Percentiles rank a stretch among this genome's conserved stretches.
These are phyloP conservation scores for Drosophila parvula DNA, from an alignment of 1,140 invertebrate species.

Conservation along the genomic window DNA sequence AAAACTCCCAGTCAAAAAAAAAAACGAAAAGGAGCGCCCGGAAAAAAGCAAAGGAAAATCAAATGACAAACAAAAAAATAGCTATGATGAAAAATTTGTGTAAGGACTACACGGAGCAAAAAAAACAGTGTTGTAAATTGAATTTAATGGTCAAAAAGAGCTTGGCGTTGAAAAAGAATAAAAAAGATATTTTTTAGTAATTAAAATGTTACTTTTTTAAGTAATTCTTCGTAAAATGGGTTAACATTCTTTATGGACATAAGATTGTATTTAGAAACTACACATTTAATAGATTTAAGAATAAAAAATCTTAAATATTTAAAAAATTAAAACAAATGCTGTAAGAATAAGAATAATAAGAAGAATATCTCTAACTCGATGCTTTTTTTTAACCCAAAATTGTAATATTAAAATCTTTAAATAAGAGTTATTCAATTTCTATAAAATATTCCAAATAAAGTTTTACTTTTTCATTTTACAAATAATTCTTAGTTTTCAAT, in stretches of 20 bases:
- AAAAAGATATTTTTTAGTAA: not conserved
- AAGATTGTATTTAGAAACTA: not conserved
- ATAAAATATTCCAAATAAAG: too few species aligned
- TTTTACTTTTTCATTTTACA: too few species aligned
- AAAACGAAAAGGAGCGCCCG: conserved; percentile 22
- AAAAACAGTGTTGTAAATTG: not conserved
- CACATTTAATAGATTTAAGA: not conserved
- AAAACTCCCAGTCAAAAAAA: conserved; percentile 14
- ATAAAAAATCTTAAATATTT: too few species aligned
- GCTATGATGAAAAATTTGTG: conserved; percentile 49
- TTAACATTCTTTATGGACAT: not conserved
- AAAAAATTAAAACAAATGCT: too few species aligned
- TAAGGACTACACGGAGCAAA: conserved; percentile 3
- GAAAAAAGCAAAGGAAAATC: conserved; percentile 36
- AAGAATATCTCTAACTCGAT: too few species aligned
- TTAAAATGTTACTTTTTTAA: not conserved
- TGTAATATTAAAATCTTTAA: too few species aligned
- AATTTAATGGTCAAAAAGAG: not conserved
- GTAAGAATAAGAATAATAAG: too few species aligned
- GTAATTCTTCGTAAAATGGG: not conserved
- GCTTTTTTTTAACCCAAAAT: too few species aligned
- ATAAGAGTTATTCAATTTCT: too few species aligned
- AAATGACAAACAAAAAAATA: conserved; percentile 44
- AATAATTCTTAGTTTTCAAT: too few species aligned
- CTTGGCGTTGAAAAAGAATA: too few species aligned